These are phyloP conservation scores for Zeus faber DNA, from an alignment of 2,113 vertebrate genomes.

Conservation along the genomic window DNA sequence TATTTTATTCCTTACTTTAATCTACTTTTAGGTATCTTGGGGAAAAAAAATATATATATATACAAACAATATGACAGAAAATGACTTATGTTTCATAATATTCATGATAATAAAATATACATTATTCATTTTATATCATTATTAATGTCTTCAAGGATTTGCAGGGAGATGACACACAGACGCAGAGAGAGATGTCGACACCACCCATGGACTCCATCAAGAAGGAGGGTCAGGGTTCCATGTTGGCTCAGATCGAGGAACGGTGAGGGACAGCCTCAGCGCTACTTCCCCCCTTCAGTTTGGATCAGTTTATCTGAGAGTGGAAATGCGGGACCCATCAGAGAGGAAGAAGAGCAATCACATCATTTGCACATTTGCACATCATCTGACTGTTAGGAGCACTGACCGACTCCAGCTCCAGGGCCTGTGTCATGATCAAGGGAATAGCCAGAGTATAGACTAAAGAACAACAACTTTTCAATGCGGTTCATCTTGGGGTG, in stretches of 20 bases:
- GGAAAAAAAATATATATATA: not conserved
- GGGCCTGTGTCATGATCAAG: too few relatives aligned
- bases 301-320: too few relatives aligned
- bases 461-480: too few relatives aligned
- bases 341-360: too few relatives aligned
- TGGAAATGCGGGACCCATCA: too few relatives aligned
- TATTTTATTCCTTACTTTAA: not conserved
- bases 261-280: slow-evolving; percentile 54
- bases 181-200: slow-evolving; percentile 31
- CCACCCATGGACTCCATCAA: slow-evolving; percentile 36
- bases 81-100: not conserved
- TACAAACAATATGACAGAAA: too few relatives aligned
- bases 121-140: not conserved
- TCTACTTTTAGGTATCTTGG: not conserved
- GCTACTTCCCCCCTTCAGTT: not conserved
- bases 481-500: too few relatives aligned
- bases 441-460: too few relatives aligned
- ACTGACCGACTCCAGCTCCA: too few relatives aligned
- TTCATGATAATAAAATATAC: not conserved
- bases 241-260: slow-evolving; percentile 51
- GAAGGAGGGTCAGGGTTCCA: slow-evolving; percentile 41
- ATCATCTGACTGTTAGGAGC: too few relatives aligned
- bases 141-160: not conserved
- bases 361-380: too few relatives aligned
- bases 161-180: slow-evolving; percentile 36